Conservation (phyloP, 2,888 invertebrate genomes). For the Pachliopta kotzebuea region DNA sequence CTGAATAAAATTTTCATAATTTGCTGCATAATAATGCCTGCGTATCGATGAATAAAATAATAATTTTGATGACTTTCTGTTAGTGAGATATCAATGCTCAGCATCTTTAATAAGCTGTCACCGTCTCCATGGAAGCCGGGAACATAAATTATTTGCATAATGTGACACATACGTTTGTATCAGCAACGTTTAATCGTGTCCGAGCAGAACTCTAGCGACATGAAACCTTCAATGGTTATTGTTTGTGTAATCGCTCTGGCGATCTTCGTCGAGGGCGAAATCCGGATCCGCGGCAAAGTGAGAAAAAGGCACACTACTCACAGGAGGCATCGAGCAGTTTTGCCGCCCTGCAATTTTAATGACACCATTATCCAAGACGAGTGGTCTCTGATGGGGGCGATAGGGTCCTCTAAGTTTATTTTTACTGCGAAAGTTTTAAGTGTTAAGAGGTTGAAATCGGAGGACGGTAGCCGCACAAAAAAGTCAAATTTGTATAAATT, state of each 20-base stretch:
- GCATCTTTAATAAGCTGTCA: slow-evolving; percentile 61
- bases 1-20: slow-evolving; percentile 43
- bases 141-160: slow-evolving; percentile 71
- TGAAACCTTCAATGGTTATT: slow-evolving; percentile 68
- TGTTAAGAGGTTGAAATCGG: slow-evolving; percentile 63
- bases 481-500: slow-evolving; percentile 71
- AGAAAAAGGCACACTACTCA: slow-evolving; percentile 65
- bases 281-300: slow-evolving; percentile 73
- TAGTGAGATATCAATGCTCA: slow-evolving; percentile 70
- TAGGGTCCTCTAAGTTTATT: slow-evolving; percentile 73
- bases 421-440: slow-evolving; percentile 76
- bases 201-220: slow-evolving; percentile 58
- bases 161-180: slow-evolving; percentile 74
- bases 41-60: slow-evolving; percentile 51
- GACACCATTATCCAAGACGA: slow-evolving; percentile 75
- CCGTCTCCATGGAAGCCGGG: slow-evolving; percentile 59
- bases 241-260: slow-evolving; percentile 68
- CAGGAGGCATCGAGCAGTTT: slow-evolving; percentile 65
- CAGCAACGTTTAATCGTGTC: slow-evolving; percentile 58
- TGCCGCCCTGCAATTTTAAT: slow-evolving; percentile 74
- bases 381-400: slow-evolving; percentile 75
- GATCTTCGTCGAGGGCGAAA: slow-evolving; percentile 66
- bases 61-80: slow-evolving; percentile 60
- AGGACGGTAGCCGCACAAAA: slow-evolving; percentile 48
- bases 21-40: slow-evolving; percentile 43